These are phyloP conservation scores for Polypedilum pembai DNA, from an alignment of 1,140 invertebrate species.

Conservation along the genomic window DNA sequence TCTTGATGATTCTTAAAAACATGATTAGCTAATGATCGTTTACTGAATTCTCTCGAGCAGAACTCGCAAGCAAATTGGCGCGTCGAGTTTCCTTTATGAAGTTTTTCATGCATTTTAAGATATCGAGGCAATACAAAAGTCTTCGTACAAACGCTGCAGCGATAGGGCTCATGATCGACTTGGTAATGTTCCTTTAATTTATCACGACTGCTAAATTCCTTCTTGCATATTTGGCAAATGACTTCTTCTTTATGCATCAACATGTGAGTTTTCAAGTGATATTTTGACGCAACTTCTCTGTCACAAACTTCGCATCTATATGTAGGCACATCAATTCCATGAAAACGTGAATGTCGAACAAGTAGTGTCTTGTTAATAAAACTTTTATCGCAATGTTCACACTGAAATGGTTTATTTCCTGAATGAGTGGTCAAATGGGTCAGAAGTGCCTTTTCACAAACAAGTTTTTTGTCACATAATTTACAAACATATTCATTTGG, in stretches of 20 bases:
- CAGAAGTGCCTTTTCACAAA: neutral
- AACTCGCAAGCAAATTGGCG: neutral
- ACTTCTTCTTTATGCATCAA: neutral
- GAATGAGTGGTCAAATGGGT: neutral
- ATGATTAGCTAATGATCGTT: neutral
- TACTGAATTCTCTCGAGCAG: neutral
- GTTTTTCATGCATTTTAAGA: conserved; percentile 12
- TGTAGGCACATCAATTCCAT: neutral
- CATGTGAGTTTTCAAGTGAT: conserved; percentile 5
- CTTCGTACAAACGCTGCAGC: neutral
- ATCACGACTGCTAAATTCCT: neutral
- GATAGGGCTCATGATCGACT: neutral
- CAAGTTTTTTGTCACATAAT: neutral
- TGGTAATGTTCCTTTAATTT: neutral
- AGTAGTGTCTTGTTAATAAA: neutral
- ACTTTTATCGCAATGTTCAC: neutral
- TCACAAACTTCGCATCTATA: neutral
- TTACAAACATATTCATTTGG: neutral
- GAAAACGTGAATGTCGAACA: neutral
- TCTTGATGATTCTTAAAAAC: neutral
- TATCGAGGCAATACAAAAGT: neutral
- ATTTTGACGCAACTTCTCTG: neutral
- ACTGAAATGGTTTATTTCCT: neutral
- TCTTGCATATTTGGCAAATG: neutral
- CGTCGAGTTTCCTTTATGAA: neutral